These are phyloP conservation scores for Cossypha caffra DNA, from an alignment of 2,797 vertebrate species.

Conservation along the genomic window DNA sequence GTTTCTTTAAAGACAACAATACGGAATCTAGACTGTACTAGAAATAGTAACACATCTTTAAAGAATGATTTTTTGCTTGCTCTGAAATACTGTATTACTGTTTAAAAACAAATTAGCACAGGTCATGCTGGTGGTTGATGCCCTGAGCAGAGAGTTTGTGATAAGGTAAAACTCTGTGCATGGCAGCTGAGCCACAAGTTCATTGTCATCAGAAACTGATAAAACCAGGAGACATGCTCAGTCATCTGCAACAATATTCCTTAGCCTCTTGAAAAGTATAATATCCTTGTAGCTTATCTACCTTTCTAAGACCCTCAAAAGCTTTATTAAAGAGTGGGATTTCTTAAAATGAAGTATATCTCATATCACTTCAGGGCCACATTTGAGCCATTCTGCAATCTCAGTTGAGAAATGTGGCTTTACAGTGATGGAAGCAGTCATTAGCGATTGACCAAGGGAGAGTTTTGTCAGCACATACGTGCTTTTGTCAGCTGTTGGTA, in stretches of 20 bases:
- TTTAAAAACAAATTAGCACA: neutral
- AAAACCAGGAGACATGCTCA: neutral
- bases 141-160: neutral
- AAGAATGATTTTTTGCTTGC: neutral
- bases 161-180: neutral
- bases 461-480: neutral
- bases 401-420: neutral
- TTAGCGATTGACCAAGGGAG: neutral
- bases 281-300: neutral
- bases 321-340: neutral
- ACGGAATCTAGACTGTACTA: neutral
- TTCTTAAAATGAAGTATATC: neutral
- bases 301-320: neutral
- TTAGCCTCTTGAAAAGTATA: neutral
- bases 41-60: neutral
- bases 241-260: constrained; percentile 8
- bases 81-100: neutral
- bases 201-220: constrained; percentile 22
- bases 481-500: neutral
- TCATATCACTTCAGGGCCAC: neutral
- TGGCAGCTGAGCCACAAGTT: constrained; percentile 14
- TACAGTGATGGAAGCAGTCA: neutral
- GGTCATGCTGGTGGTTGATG: neutral
- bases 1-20: neutral
- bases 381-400: neutral